A percentile compares a stretch with the other conserved stretches of the same genome.
Conservation (phyloP, 1,140 invertebrate species). For the Metopolophium dirhodum region DNA sequence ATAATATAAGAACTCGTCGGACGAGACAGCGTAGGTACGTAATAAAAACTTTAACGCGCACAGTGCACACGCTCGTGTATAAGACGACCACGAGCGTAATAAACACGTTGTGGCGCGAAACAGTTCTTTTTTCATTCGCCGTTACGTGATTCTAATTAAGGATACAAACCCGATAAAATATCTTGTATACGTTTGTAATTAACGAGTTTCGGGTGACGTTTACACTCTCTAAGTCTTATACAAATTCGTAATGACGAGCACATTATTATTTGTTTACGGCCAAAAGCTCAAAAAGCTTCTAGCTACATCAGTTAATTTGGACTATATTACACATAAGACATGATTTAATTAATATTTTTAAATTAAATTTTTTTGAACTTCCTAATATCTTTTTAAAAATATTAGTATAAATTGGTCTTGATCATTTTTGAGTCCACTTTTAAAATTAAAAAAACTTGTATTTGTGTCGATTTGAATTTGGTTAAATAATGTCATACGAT, state of each 20-base stretch:
- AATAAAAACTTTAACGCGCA: background rate
- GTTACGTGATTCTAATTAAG: slow-evolving; percentile 15
- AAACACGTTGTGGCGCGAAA: background rate
- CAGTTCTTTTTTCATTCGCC: background rate
- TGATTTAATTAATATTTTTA: background rate
- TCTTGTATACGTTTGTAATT: background rate
- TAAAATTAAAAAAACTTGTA: background rate
- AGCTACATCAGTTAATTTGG: background rate
- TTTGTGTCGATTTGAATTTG: background rate
- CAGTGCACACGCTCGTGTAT: background rate
- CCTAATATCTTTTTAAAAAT: background rate
- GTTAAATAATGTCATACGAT: background rate
- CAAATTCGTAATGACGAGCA: too few species aligned
- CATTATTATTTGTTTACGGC: too few species aligned
- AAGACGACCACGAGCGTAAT: background rate
- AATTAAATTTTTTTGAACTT: background rate
- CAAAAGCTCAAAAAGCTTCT: background rate
- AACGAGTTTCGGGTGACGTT: background rate
- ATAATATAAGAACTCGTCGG: background rate
- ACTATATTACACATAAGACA: background rate
- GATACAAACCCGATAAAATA: background rate
- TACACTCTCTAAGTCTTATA: background rate
- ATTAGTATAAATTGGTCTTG: background rate
- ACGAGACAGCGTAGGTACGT: background rate
- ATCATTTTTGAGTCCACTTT: background rate